Percentiles rank a stretch among this genome's conserved stretches.
Conservation (phyloP, 2,113 vertebrate genomes). For the Hemicordylus capensis region DNA sequence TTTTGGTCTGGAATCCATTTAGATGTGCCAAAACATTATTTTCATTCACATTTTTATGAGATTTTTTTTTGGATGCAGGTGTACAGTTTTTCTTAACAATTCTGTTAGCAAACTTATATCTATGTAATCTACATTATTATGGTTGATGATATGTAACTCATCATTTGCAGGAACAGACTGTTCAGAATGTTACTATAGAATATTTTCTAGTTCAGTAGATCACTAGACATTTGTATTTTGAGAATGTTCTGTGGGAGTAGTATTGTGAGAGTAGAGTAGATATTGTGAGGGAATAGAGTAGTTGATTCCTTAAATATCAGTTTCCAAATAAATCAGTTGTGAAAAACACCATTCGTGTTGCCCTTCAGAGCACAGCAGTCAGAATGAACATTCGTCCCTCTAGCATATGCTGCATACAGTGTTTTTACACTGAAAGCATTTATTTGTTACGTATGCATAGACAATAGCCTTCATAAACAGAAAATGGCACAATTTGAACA, state of each 20-base stretch:
- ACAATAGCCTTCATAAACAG: constrained; percentile 9
- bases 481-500: not conserved
- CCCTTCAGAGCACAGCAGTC: constrained; percentile 22
- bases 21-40: not conserved
- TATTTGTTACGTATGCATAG: constrained; percentile 6
- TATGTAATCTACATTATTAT: not conserved
- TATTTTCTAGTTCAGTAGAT: constrained; percentile 11
- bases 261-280: too few relatives aligned
- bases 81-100: not conserved
- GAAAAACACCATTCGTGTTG: constrained; percentile 34
- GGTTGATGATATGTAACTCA: not conserved
- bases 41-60: not conserved
- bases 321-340: constrained; percentile 57
- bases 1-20: not conserved
- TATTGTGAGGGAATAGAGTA: not conserved
- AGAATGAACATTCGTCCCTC: constrained; percentile 48
- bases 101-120: not conserved
- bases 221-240: not conserved
- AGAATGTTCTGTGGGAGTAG: constrained; percentile 9
- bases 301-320: constrained; percentile 27
- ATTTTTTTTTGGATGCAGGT: not conserved
- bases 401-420: constrained; percentile 51
- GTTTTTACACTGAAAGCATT: not conserved
- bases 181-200: not conserved
- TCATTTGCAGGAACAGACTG: not conserved